These are phyloP conservation scores for Ptyas mucosa DNA, from an alignment of 2,113 vertebrate species.

Conservation along the genomic window DNA sequence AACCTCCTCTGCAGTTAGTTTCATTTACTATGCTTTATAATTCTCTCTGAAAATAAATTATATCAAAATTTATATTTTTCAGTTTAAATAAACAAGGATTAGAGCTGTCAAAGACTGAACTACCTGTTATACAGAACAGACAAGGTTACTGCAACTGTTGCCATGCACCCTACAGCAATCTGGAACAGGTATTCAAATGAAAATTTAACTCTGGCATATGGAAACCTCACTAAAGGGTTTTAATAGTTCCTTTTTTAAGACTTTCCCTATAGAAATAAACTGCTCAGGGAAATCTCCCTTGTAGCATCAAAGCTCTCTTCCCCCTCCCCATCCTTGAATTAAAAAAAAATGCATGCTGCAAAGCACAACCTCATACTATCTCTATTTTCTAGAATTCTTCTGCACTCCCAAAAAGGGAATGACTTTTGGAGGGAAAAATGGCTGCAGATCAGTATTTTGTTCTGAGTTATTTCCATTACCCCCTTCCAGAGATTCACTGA, in stretches of 20 bases:
- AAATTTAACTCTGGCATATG: neutral
- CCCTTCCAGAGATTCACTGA: neutral
- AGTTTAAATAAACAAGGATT: conserved; percentile 49
- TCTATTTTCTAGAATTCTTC: neutral
- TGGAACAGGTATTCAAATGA: conserved; percentile 81
- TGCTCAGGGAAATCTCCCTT: neutral
- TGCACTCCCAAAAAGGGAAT: neutral
- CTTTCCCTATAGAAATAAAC: neutral
- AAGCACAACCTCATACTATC: neutral
- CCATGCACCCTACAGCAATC: conserved; percentile 78
- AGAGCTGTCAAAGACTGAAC: conserved; percentile 56
- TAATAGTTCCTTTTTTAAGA: neutral
- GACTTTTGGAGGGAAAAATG: neutral
- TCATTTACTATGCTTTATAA: neutral
- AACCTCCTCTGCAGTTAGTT: neutral
- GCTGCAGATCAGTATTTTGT: neutral
- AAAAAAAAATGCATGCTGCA: neutral
- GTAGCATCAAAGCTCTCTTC: neutral
- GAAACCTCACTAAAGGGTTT: neutral
- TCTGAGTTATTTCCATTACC: neutral
- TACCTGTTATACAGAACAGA: conserved; percentile 64
- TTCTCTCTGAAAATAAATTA: neutral
- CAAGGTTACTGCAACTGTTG: conserved; percentile 92
- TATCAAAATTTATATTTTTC: conserved; percentile 34
- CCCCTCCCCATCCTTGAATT: neutral